Evolutionary conservation across 2,888 invertebrate genomes (phyloP), one percentile per base, ranked within the genome.

Genomic region (Lochmaea capreae): DNA sequence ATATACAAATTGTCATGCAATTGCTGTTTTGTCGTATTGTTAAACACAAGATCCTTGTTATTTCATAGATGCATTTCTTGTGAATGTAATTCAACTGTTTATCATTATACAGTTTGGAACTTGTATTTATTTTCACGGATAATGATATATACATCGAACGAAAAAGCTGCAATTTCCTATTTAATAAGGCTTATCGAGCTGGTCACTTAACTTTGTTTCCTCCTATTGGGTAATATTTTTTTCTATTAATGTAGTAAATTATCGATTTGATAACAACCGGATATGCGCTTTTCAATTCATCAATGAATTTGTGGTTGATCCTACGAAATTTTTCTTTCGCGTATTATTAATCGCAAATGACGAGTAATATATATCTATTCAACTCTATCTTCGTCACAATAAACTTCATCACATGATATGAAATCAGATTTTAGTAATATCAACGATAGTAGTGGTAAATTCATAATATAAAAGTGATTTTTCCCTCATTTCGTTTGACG

Each of bases 21-120:
- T 80, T 80, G 80, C 77, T 81, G 77, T 81, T 81, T 81, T 81
- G 81, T 80, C 79, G 75, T 75, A 79, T 81, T 80, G 80, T 78
- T 58, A 68, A 58, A 58, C 62, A 58, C 68, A 42, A 71, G 72
- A 75, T 76, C 73, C 67, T 69, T 71, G 73, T 76, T 75, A 81
- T 79, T 80, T 79, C 16, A 73, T 57, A 68, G 62, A 61, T 65
- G 42, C 61, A 69, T 62, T 75, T 68, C 67, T 70, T 73, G 67
- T 72, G 71, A 75, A 75, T 75, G 73, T 57, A 43, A 63, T 57
- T 70, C 18, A 63, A 68, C 75, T 72, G 72, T 75, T 75, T 65
- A 74, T 71, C 65, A 72, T 59, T 63, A 69, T 65, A 69, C 59
- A 59, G 63, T 18, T 57, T 39, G 39, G 54, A 57, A 65, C 58